Base-by-base conservation (phyloP, 53 echinoderm and acorn worm genomes). In the Paelopatides confundens region DNA sequence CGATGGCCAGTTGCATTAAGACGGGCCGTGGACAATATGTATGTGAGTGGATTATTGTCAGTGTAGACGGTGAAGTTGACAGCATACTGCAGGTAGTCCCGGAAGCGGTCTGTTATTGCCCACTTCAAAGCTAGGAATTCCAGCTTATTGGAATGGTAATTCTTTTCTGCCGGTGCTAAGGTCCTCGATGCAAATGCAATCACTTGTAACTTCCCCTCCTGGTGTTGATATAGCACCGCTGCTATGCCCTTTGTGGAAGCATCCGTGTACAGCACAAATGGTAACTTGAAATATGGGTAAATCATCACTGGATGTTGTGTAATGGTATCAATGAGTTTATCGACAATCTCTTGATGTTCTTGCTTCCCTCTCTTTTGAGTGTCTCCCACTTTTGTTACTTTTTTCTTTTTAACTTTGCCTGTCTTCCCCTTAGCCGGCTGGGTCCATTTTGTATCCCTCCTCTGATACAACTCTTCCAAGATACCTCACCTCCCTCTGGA, bases 21-120 rank as follows among this genome's bases (percentile, higher is more conserved):
- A 27, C 46, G 81, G 8, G 93, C 93, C 0, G 90, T 81, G 88
- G 79, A 31, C n/a, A n/a, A n/a, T n/a, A 94, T 39, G 62, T 87
- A 90, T 8, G 90, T 89, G 2, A 93, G 83, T 23, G 93, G 90
- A 38, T 93, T 89, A 37, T 93, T 90, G 68, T 93, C 89, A 26
- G 87, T 90, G 77, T 36, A 93, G 3, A 77, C 77, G 9, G 47
- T 49, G 26, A 77, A 77, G 50, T 31, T 50, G 24, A 1, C 40
- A 34, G 89, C 82, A 66, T 76, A 86, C 30, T 85, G 85, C 24
- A 85, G 65, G 33, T 90, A 90, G 26, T 85, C 85, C 29, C 71
- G 1, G 49, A 85, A 90, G 6, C 64, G 69, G 65, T 65, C 90
- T 0, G 85, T 77, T 24, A 49, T 35, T 2, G 82, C 67, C 81